These are phyloP conservation scores for Protobothrops flavoviridis DNA, from an alignment of 2,113 vertebrate species.

Conservation along the genomic window DNA sequence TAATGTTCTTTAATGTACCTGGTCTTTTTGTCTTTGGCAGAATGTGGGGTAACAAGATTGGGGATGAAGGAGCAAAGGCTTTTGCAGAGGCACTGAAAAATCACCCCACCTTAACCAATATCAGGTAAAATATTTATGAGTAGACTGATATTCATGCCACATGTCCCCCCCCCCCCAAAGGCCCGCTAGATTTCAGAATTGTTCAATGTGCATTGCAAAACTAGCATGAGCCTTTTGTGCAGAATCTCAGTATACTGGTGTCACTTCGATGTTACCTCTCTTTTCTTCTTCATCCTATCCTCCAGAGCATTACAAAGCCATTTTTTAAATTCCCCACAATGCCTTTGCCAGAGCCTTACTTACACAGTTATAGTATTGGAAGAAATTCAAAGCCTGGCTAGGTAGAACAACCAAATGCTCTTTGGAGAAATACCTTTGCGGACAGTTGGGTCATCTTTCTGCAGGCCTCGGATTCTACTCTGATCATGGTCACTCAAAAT, in stretches of 20 bases:
- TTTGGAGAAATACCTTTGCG: not conserved
- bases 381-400: not conserved
- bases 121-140: constrained; percentile 74
- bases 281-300: not conserved
- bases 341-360: not conserved
- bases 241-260: not conserved
- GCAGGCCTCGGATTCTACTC: not conserved
- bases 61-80: constrained; percentile 87
- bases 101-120: constrained; percentile 80
- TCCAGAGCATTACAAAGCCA: not conserved
- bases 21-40: constrained; percentile 64
- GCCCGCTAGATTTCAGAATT: not conserved
- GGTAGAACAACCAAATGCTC: not conserved
- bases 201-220: not conserved
- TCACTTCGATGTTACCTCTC: too few species aligned
- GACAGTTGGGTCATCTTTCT: not conserved
- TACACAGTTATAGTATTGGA: not conserved
- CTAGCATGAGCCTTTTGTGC: not conserved
- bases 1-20: not conserved
- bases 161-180: not conserved
- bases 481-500: not conserved
- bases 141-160: not conserved
- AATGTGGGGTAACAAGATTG: constrained; percentile 94
- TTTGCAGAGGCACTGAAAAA: constrained; percentile 87
- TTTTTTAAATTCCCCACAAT: not conserved